phyloP scores from a whole-genome alignment of 2,888 invertebrate genomes.

The Rhyacophila evoluta region DNA sequence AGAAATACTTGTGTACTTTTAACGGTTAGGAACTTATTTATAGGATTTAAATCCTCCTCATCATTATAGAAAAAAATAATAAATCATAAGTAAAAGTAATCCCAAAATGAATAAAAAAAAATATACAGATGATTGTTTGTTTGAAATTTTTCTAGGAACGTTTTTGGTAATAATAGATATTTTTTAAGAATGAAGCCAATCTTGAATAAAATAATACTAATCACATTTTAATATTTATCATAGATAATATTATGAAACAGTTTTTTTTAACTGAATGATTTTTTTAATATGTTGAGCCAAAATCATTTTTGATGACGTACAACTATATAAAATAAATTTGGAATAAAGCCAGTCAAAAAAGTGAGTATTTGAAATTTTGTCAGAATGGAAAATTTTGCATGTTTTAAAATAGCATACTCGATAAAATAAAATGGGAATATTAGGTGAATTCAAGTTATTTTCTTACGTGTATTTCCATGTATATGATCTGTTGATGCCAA shows the following conservation, averaged over 20 bases:
- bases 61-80: too few relatives aligned
- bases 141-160: too few relatives aligned
- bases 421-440: background rate
- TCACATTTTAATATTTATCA: background rate
- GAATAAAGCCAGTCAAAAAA: background rate
- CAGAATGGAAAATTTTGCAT: background rate
- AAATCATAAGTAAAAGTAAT: too few relatives aligned
- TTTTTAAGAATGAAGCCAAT: background rate
- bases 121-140: too few relatives aligned
- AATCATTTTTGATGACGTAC: background rate
- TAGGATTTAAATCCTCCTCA: too few relatives aligned
- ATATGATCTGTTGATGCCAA: background rate
- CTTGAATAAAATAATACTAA: background rate
- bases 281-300: background rate
- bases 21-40: too few relatives aligned
- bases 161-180: too few relatives aligned
- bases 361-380: background rate
- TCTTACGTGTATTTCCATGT: conserved; percentile 1
- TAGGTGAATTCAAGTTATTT: background rate
- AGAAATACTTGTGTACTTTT: too few relatives aligned
- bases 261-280: background rate
- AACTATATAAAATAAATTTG: background rate
- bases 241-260: background rate
- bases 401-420: background rate
- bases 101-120: too few relatives aligned